A percentile compares a stretch with the other conserved stretches of the same genome.
Evolutionary conservation across 2,888 invertebrate species (phyloP).

Genomic region (Ceriagrion tenellum): DNA sequence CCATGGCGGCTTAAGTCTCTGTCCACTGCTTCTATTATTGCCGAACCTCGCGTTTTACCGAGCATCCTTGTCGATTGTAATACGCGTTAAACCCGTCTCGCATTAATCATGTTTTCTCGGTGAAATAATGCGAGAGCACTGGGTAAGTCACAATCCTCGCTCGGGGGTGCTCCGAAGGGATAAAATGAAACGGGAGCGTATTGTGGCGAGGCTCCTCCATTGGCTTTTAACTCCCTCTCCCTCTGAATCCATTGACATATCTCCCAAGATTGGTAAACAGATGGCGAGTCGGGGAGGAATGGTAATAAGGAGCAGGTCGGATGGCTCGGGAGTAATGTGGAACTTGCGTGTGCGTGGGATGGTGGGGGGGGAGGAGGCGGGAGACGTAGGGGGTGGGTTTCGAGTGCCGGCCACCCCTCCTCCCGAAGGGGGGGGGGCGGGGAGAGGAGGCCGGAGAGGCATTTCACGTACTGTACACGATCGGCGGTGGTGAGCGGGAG

Average conservation of each 20-base stretch:
- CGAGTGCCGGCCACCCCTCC: no score
- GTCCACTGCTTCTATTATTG: not conserved
- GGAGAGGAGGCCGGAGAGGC: no score
- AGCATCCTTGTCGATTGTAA: not conserved
- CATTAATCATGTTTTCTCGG: not conserved
- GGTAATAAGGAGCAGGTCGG: conserved; percentile 44
- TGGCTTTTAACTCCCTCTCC: not conserved
- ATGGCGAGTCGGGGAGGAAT: conserved; percentile 35
- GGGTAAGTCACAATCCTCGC: not conserved
- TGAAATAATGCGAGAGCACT: not conserved
- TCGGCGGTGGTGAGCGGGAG: no score
- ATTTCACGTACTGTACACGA: no score
- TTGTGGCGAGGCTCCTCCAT: not conserved
- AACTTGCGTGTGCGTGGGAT: not conserved
- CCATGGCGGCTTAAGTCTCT: not conserved
- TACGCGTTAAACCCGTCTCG: not conserved
- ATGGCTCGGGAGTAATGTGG: conserved; percentile 1
- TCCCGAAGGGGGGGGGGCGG: no score
- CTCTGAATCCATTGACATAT: conserved; percentile 27
- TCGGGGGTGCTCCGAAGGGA: not conserved
- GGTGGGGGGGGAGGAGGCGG: not conserved
- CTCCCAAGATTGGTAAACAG: conserved; percentile 4
- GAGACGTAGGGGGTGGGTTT: not conserved
- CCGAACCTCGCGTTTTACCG: not conserved
- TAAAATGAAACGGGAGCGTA: not conserved